A percentile compares a stretch with the other conserved stretches of the same genome.
phyloP scores from a whole-genome alignment of 2,113 vertebrate species.

The Sialia sialis region DNA sequence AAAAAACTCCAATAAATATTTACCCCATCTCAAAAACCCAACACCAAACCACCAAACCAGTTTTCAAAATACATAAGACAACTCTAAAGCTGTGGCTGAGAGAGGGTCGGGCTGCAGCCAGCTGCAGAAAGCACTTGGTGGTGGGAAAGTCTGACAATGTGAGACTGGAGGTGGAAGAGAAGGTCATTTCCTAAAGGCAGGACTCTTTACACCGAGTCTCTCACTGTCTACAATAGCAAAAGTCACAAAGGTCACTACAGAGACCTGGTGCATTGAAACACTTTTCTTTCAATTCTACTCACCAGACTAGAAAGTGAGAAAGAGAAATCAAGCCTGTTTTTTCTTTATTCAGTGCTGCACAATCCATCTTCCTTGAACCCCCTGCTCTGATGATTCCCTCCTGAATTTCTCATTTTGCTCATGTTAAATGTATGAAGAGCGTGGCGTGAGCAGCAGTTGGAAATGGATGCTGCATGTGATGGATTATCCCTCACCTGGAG shows the following conservation, averaged over 20 bases:
- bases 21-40: neutral
- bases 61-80: neutral
- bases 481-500: neutral
- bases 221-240: neutral
- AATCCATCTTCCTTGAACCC: neutral
- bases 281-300: neutral
- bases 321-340: neutral
- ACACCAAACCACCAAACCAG: neutral
- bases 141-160: neutral
- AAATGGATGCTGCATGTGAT: neutral
- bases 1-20: neutral
- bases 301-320: constrained; percentile 5
- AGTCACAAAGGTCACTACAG: neutral
- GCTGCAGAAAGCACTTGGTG: neutral
- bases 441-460: neutral
- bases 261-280: neutral
- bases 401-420: neutral
- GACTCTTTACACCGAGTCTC: neutral
- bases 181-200: neutral
- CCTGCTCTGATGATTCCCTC: neutral
- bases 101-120: neutral
- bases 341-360: neutral
- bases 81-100: neutral
- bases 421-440: neutral
- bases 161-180: constrained; percentile 6